phyloP scores from a whole-genome alignment of 2,888 invertebrate species.

The Aphodius granarius region DNA sequence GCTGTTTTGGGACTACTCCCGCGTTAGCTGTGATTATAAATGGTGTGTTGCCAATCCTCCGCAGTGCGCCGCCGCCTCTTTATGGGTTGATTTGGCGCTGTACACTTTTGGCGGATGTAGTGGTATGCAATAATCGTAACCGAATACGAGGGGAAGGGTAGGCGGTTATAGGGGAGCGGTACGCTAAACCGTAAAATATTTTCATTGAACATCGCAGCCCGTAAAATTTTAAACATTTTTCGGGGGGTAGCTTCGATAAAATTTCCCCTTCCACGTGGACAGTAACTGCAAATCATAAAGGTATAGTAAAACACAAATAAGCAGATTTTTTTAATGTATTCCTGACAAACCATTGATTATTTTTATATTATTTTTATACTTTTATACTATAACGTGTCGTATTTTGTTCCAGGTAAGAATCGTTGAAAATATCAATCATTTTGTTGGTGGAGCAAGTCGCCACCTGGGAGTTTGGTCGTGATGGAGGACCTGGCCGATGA shows the following conservation, averaged over 20 bases:
- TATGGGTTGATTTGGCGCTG: conserved; percentile 7
- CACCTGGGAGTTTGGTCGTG: not conserved
- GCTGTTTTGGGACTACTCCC: not conserved
- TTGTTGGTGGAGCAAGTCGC: not conserved
- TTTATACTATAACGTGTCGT: not conserved
- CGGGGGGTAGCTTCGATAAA: not conserved
- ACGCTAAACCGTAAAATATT: not conserved
- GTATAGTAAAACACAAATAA: not conserved
- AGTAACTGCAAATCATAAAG: not conserved
- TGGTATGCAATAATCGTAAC: conserved; percentile 3
- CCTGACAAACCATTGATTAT: not conserved
- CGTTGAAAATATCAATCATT: not conserved
- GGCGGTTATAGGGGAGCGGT: not conserved
- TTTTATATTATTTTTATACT: too few species aligned
- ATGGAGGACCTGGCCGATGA: not conserved
- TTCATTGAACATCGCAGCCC: not conserved
- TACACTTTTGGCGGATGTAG: conserved; percentile 9
- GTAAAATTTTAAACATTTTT: not conserved
- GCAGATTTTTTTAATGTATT: not conserved
- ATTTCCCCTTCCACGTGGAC: not conserved
- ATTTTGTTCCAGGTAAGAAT: not conserved
- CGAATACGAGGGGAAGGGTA: not conserved
- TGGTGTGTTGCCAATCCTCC: conserved; percentile 5
- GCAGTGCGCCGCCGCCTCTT: conserved; percentile 7
- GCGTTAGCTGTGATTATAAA: not conserved